These are phyloP conservation scores for Protaetia brevitarsis DNA, from an alignment of 1,140 invertebrate genomes.

Conservation along the genomic window DNA sequence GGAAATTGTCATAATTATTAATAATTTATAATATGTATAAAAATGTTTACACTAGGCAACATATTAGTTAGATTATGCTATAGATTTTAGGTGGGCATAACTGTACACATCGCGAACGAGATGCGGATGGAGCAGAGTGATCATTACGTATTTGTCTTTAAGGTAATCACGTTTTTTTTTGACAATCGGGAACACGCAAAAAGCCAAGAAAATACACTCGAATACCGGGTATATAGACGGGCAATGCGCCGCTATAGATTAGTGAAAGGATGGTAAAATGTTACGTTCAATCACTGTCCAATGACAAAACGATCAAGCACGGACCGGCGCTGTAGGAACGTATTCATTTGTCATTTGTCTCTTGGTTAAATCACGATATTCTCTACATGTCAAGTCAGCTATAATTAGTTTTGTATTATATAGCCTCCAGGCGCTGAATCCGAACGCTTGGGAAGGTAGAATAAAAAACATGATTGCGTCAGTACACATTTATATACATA, in stretches of 20 bases:
- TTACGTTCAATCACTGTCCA: constrained; percentile 25
- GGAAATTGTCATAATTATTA: no score
- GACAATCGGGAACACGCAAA: no score
- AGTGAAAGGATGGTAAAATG: constrained; percentile 16
- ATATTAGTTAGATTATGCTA: no score
- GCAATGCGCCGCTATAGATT: not conserved
- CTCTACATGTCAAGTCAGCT: constrained; percentile 33
- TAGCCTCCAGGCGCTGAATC: constrained; percentile 31
- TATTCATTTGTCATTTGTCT: constrained; percentile 39
- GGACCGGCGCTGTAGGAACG: constrained; percentile 25
- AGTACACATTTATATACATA: constrained; percentile 27
- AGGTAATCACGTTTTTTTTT: no score
- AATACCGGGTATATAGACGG: no score
- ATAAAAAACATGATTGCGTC: constrained; percentile 36
- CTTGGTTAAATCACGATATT: constrained; percentile 37
- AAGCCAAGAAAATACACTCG: no score
- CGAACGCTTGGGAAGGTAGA: constrained; percentile 31
- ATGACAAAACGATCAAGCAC: constrained; percentile 36
- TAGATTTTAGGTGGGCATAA: no score
- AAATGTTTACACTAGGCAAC: no score
- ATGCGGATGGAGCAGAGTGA: no score
- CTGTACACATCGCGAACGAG: no score
- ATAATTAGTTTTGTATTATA: constrained; percentile 38
- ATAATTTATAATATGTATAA: no score
- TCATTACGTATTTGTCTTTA: no score